Evolutionary conservation across 2,888 invertebrate species (phyloP), one percentile per base, ranked within the genome.

Genomic region (Abscondita cerata): DNA sequence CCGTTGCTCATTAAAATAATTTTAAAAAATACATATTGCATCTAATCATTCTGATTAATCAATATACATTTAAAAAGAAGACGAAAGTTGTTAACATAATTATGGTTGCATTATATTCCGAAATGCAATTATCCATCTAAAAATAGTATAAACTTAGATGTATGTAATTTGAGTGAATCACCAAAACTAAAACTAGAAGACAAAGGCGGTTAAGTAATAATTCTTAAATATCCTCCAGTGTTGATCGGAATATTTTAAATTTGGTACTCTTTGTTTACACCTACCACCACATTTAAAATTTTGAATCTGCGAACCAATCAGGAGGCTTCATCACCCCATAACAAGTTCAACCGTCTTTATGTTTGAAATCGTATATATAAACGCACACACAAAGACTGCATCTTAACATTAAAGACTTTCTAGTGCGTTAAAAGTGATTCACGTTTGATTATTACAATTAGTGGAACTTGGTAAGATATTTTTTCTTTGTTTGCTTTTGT

Each of bases 231-330:
- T 12, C 41, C 1, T 25, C 25, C 6, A 2, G 25, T 18, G 19
- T 19, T 4, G 44, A 44, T 44, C 44, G 44, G 16, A 3, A 19
- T n/a, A 57, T 51, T 57, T 57, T 57, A 51, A 57, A 57, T 57
- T 57, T 51, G 51, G 33, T 25, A 40, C 34, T 34, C 41, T 57
- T 57, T 50, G 44, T 51, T 25, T 25, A 19, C 50, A 25, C 25
- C 50, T 40, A 47, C 36, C 9, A 16, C 6, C 11, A 46, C n/a
- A 6, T 51, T 57, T 50, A 38, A 57, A 57, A 51, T 18, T 57
- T 57, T 51, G 51, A 57, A 57, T 57, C 12, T 53, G 8, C 6
- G 2, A 12, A 15, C 48, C 48, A 48, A 48, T 48, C 25, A 31
- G 31, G 19, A 6, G 1, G 48, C n/a, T 15, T 1, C 20, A n/a